Evolutionary conservation across 2,888 invertebrate genomes (phyloP), one percentile per base, ranked within the genome.

Genomic region (Drosophila pseudotalamancana): DNA sequence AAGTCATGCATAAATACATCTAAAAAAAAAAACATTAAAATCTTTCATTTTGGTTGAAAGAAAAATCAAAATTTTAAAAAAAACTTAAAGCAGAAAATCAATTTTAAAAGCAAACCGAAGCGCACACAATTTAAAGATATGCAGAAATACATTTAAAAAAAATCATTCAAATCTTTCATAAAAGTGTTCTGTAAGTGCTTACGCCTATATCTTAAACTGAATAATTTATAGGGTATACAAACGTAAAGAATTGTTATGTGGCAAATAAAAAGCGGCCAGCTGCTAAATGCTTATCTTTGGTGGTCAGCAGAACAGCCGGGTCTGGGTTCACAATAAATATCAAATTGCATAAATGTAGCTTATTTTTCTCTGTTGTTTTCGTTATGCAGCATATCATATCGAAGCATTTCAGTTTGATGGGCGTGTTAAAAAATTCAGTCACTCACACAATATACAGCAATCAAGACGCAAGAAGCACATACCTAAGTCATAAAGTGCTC

Each of bases 251-350:
- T 34, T 39, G 40, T 51, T 55, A 51, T 62, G 45, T 45, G 8
- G 53, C 31, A 40, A 16, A 23, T 27, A 37, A 18, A 53, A 49
- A 14, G 46, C 62, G 65, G 65, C 54, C 85, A 85, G 86, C 79
- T 82, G 80, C 46, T 72, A 73, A 74, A 71, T 73, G 65, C 39
- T 46, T 45, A n/a, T 43, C 18, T 51, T 62, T 63, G 42, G 48
- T 49, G 61, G 56, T 46, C 62, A 43, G 35, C 27, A 32, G 31
- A 55, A 53, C 31, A 50, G 78, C 82, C 85, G 79, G 67, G 76
- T 59, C 82, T 80, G 79, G 67, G 76, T 59, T 72, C 69, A 69
- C 86, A 72, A 85, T 78, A 78, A 61, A 69, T 64, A 67, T 56
- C 46, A 59, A 64, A 75, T 70, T 75, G 85, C 85, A 78, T 65